Evolutionary conservation across 2,113 vertebrate species (phyloP).

Genomic region (Coracopsis vasa): DNA sequence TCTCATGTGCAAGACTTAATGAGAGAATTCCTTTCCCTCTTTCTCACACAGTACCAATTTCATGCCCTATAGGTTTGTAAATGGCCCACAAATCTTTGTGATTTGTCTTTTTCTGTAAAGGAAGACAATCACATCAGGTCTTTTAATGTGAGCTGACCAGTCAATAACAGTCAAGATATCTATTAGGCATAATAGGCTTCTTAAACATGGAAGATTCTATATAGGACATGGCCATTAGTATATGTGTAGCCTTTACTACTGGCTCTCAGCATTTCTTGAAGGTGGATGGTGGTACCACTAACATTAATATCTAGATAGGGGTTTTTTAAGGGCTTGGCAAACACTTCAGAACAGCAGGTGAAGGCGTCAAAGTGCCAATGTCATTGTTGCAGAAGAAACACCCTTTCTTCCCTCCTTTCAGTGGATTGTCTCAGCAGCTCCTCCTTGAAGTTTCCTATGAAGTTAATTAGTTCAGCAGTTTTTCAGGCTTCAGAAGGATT

Average conservation of each 20-base stretch:
- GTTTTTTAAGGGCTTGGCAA: not conserved
- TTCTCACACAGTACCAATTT: constrained; percentile 70
- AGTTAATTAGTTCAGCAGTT: not conserved
- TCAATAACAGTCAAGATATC: not conserved
- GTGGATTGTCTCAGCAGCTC: not conserved
- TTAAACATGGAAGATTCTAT: not conserved
- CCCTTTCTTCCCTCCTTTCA: not conserved
- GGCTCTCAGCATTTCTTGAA: not conserved
- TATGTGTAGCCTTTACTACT: not conserved
- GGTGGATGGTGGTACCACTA: not conserved
- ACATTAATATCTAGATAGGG: fast-evolving
- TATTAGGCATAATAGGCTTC: not conserved
- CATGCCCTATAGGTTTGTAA: constrained; percentile 71
- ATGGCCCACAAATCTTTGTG: constrained; percentile 64
- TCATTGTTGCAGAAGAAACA: not conserved
- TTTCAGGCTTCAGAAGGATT: not conserved
- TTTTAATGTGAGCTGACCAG: not conserved
- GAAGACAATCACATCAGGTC: constrained; percentile 10
- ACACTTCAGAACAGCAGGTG: not conserved
- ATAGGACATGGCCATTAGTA: not conserved
- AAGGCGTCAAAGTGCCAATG: not conserved
- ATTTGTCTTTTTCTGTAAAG: constrained; percentile 25
- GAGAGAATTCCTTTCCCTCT: constrained; percentile 58
- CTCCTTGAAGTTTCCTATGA: not conserved
- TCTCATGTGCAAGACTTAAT: constrained; percentile 66